These are phyloP conservation scores for Laspeyria flexula DNA, from an alignment of 2,888 invertebrate species.

Conservation along the genomic window DNA sequence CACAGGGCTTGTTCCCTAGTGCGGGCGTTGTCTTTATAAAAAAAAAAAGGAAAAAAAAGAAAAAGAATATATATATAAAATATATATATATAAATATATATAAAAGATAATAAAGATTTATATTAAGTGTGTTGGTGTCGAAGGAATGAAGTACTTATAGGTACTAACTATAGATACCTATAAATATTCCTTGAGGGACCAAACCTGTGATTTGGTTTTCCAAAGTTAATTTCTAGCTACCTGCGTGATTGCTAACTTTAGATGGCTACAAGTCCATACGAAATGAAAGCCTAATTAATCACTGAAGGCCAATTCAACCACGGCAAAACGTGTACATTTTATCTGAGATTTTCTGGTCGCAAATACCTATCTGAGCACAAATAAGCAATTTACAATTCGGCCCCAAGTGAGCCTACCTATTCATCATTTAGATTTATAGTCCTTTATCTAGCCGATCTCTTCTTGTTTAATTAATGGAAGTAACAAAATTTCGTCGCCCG, in stretches of 20 bases:
- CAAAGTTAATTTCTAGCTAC: not conserved
- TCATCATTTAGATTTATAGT: slow-evolving; percentile 85
- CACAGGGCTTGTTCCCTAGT: too few species aligned
- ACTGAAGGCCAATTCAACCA: slow-evolving; percentile 33
- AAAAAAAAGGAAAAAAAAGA: too few species aligned
- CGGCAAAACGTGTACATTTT: slow-evolving; percentile 37
- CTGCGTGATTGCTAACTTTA: slow-evolving; percentile 2
- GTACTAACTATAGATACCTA: not conserved
- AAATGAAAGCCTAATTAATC: slow-evolving; percentile 50
- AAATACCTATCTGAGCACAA: slow-evolving; percentile 58
- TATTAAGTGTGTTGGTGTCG: too few species aligned
- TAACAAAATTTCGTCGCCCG: slow-evolving; percentile 67
- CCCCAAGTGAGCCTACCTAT: slow-evolving; percentile 76
- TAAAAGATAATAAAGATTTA: too few species aligned
- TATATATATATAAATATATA: too few species aligned
- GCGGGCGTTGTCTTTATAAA: too few species aligned
- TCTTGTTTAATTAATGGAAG: slow-evolving; percentile 83
- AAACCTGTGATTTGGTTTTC: not conserved
- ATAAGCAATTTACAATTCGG: slow-evolving; percentile 81
- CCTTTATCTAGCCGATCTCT: slow-evolving; percentile 81
- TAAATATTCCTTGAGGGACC: not conserved
- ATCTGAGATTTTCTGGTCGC: slow-evolving; percentile 34
- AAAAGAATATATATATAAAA: too few species aligned
- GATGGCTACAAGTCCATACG: slow-evolving; percentile 22
- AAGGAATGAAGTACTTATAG: too few species aligned